These are phyloP conservation scores for Hoplostethus mediterraneus DNA, from an alignment of 2,797 vertebrate genomes.

Conservation along the genomic window DNA sequence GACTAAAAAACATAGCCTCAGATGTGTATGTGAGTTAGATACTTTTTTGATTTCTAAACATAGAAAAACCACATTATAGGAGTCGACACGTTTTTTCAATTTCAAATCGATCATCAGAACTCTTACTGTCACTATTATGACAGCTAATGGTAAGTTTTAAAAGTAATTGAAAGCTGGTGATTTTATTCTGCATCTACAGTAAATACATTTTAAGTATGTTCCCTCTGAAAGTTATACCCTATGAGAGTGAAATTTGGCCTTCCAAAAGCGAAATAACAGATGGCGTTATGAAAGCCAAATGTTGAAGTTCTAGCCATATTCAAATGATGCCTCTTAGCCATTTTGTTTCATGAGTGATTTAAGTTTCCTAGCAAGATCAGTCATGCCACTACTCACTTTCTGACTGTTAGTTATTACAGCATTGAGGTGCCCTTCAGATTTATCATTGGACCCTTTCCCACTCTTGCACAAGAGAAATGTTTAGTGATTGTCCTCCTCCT, in stretches of 20 bases:
- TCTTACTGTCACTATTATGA: background rate
- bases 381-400: background rate
- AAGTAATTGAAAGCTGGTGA: too few relatives aligned
- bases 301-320: background rate
- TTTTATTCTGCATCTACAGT: background rate
- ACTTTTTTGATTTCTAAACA: too few relatives aligned
- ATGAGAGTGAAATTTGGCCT: background rate
- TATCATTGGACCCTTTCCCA: background rate
- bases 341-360: background rate
- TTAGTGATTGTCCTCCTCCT: background rate
- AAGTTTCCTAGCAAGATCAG: background rate
- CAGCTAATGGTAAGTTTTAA: background rate
- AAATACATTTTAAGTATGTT: background rate
- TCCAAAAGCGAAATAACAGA: background rate
- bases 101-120: background rate
- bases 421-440: background rate
- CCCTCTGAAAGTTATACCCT: background rate
- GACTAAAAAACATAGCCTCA: too few relatives aligned
- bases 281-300: background rate
- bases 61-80: too few relatives aligned
- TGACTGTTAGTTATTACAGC: too few relatives aligned
- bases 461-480: background rate
- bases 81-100: too few relatives aligned
- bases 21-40: background rate
- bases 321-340: background rate